Evolutionary conservation across 53 echinoderm and acorn worm genomes (phyloP), one percentile per base, ranked within the genome.

Genomic region (Zoroaster sp.): DNA sequence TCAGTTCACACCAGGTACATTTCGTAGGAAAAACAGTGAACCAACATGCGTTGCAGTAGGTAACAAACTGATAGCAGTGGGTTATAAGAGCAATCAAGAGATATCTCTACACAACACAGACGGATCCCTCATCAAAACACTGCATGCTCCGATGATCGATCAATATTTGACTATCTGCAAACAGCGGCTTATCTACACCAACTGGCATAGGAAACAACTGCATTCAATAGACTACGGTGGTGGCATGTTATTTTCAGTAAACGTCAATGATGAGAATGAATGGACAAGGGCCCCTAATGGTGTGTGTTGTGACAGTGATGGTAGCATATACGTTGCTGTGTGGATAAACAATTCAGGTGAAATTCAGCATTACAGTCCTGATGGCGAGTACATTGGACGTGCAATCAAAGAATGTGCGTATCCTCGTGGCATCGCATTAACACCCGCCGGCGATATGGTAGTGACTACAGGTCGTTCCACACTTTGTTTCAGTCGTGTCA

Each of bases 221-320:
- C 17, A 32, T 11, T 42, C 77, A 37, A 14, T 77, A 23, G 32
- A 51, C 35, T 47, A 51, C 77, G 14, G 49, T 20, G 77, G 77
- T 52, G 34, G 4, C 4, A 15, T 15, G 1, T 0, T 77, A 14
- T 77, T 47, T 15, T 52, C 32, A 14, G 46, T 46, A 14, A 35
- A 77, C 15, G 34, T 77, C 35, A 49, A 7, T 42, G 46, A 33
- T 46, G 1, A 59, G 8, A 25, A 28, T 11, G 21, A n/a, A n/a
- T n/a, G n/a, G n/a, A n/a, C n/a, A n/a, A 35, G 69, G 35, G 69
- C 45, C 7, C 81, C 81, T 25, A 81, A 55, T 4, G 81, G 81
- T 15, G 66, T 81, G 32, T 81, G 66, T 40, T 81, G 81, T 66
- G 40, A 81, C 43, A 40, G 44, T 17, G 81, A 66, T 38, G 81